phyloP scores from a whole-genome alignment of 2,113 vertebrate species.

The Haliaeetus leucogaster region DNA sequence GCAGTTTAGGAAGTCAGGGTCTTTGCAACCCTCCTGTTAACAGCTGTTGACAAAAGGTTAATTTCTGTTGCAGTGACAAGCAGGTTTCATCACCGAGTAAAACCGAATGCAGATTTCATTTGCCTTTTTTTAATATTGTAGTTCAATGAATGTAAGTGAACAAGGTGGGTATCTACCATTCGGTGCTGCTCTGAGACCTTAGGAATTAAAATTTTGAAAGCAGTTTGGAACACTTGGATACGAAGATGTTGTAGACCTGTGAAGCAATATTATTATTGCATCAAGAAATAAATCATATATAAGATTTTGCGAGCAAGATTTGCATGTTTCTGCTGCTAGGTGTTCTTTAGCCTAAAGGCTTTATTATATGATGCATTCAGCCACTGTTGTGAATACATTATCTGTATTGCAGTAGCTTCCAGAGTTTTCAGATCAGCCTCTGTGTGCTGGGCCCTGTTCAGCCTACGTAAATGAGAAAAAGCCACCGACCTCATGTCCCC shows the following conservation, averaged over 20 bases:
- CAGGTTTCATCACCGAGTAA: not conserved
- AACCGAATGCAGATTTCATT: not conserved
- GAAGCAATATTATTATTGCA: not conserved
- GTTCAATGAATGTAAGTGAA: not conserved
- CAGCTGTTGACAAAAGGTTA: constrained; percentile 29
- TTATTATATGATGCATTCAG: not conserved
- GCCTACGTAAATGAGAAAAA: not conserved
- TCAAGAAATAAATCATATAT: not conserved
- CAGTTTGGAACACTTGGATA: not conserved
- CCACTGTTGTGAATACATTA: not conserved
- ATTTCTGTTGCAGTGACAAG: constrained; percentile 13
- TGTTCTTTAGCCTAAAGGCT: not conserved
- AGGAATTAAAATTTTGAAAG: not conserved
- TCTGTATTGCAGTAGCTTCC: not conserved
- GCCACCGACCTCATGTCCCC: rapidly evolving
- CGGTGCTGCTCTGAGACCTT: not conserved
- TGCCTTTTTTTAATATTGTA: not conserved
- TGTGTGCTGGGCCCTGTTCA: not conserved
- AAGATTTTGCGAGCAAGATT: not conserved
- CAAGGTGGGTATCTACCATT: not conserved
- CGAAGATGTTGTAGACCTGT: not conserved
- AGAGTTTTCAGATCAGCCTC: not conserved
- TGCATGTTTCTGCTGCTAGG: not conserved
- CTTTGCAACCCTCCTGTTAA: not conserved
- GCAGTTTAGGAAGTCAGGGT: not conserved